These are phyloP conservation scores for Belonocnema kinseyi DNA, from an alignment of 1,140 invertebrate genomes.

Conservation along the genomic window DNA sequence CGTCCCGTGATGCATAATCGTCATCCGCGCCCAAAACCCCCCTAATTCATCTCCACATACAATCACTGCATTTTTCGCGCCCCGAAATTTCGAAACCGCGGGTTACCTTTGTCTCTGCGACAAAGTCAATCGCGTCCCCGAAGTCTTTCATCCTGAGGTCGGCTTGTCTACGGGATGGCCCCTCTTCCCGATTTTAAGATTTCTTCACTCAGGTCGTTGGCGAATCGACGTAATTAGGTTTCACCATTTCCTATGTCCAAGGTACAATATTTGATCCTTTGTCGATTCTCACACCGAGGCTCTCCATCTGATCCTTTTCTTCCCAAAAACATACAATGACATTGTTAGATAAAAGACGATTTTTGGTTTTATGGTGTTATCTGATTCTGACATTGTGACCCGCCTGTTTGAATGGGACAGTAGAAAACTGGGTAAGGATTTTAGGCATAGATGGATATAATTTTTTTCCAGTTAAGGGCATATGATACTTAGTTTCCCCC, in stretches of 20 bases:
- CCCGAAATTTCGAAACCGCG: background rate
- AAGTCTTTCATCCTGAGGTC: slow-evolving; percentile 22
- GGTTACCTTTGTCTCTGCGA: slow-evolving; percentile 21
- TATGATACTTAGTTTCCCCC: too few relatives aligned
- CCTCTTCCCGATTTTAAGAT: background rate
- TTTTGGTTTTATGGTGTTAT: background rate
- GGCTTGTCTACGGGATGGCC: too few relatives aligned
- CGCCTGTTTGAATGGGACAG: too few relatives aligned
- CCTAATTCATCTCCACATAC: slow-evolving; percentile 41
- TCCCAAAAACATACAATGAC: background rate
- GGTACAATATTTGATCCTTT: slow-evolving; percentile 6
- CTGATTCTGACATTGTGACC: too few relatives aligned
- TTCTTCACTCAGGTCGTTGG: slow-evolving; percentile 3
- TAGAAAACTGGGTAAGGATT: too few relatives aligned
- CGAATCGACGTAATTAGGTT: background rate
- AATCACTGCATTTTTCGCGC: slow-evolving; percentile 30
- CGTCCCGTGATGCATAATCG: slow-evolving; percentile 62
- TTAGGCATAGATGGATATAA: too few relatives aligned
- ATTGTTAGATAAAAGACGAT: background rate
- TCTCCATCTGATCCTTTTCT: slow-evolving; percentile 12
- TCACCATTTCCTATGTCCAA: slow-evolving; percentile 18
- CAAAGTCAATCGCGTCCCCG: slow-evolving; percentile 22
- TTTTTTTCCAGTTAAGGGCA: too few relatives aligned
- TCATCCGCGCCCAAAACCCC: slow-evolving; percentile 38
- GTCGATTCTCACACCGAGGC: background rate